Percentiles rank a stretch among this genome's conserved stretches.
Conservation (phyloP, 2,888 invertebrate species). For the Lamellibrachia satsuma region DNA sequence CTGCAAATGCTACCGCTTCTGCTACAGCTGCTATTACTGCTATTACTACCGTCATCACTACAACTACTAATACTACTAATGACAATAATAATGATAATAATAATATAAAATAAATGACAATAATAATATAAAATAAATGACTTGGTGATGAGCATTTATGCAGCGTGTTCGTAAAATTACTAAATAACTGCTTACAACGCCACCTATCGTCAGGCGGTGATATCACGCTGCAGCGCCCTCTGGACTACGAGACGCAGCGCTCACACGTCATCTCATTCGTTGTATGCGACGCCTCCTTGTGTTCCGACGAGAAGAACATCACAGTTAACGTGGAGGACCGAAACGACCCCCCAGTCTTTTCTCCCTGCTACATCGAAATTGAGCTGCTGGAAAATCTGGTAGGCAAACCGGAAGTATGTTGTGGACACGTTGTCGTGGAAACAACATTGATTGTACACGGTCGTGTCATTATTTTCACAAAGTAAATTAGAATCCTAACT, state of each 20-base stretch:
- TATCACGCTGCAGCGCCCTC: neutral
- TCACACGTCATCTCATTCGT: neutral
- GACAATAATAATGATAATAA: neutral
- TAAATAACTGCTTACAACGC: neutral
- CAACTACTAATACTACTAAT: neutral
- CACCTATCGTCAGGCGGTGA: neutral
- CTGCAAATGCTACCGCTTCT: slow-evolving; percentile 21
- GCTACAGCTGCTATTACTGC: neutral
- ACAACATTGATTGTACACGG: too few relatives aligned
- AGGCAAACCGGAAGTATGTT: neutral
- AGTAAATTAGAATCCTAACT: too few relatives aligned
- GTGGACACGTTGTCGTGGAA: neutral
- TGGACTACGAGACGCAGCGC: neutral
- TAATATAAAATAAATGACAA: neutral
- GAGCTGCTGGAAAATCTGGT: neutral
- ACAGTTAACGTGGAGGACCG: neutral
- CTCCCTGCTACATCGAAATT: neutral
- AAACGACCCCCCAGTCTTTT: neutral
- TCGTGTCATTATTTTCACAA: too few relatives aligned
- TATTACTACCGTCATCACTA: neutral
- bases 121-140: neutral
- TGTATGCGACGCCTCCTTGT: neutral
- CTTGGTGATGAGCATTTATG: neutral
- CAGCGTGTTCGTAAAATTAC: neutral
- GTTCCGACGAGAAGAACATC: neutral